phyloP scores from a whole-genome alignment of 2,113 vertebrate species.

The Thinocorus orbignyianus region DNA sequence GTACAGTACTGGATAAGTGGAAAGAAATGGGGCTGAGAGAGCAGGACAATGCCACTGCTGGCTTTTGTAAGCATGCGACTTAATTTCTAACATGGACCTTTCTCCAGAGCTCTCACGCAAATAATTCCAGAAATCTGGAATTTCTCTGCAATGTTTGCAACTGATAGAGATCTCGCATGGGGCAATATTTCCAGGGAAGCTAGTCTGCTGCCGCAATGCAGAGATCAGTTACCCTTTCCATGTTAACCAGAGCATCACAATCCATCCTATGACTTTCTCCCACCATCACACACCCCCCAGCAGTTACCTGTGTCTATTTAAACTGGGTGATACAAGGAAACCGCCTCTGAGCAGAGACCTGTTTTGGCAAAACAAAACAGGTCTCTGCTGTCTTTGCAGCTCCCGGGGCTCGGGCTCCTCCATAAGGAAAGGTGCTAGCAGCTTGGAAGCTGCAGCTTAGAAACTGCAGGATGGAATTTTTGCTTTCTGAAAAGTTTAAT shows the following conservation, averaged over 20 bases:
- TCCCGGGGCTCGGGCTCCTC: not conserved
- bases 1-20: not conserved
- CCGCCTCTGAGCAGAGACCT: not conserved
- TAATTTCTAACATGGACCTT: not conserved
- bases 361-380: not conserved
- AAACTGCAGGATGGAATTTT: not conserved
- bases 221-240: not conserved
- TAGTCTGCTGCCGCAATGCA: not conserved
- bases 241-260: not conserved
- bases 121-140: not conserved
- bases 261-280: rapidly evolving
- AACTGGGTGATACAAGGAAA: no score
- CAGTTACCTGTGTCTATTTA: no score
- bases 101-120: not conserved
- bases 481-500: not conserved
- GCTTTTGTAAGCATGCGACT: not conserved
- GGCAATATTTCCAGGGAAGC: not conserved
- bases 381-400: not conserved
- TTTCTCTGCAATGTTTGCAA: not conserved
- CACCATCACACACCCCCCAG: not conserved
- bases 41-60: not conserved
- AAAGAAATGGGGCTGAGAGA: not conserved
- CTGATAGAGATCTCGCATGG: not conserved
- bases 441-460: not conserved
- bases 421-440: not conserved